These are phyloP conservation scores for Tenthredo mesomela DNA, from an alignment of 2,888 invertebrate genomes.

Conservation along the genomic window DNA sequence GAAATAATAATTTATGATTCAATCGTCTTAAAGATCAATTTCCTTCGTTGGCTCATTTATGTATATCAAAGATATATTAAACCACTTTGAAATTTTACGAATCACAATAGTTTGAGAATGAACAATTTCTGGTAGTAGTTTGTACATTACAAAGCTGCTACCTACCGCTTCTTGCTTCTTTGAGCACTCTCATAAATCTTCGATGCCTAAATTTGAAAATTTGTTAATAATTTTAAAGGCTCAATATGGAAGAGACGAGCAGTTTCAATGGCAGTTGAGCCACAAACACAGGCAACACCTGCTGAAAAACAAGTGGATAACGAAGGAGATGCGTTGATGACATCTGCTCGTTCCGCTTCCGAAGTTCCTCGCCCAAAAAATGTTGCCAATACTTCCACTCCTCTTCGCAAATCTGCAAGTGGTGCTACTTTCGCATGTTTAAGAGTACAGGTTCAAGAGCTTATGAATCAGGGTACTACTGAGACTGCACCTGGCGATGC, in stretches of 20 bases:
- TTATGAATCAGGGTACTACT: conserved; percentile 74
- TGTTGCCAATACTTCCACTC: conserved; percentile 65
- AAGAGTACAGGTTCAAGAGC: conserved; percentile 83
- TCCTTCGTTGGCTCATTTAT: not conserved
- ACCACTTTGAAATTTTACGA: not conserved
- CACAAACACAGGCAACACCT: conserved; percentile 69
- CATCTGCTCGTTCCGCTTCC: conserved; percentile 80
- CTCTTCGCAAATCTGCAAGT: conserved; percentile 74
- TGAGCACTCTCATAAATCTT: not conserved
- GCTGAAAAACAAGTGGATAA: conserved; percentile 81
- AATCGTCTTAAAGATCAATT: conserved; percentile 22
- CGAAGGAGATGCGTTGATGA: conserved; percentile 82
- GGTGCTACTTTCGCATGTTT: conserved; percentile 87
- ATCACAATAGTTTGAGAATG: not conserved
- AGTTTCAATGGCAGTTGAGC: conserved; percentile 78
- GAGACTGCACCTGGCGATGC: conserved; percentile 78
- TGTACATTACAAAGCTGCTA: not conserved
- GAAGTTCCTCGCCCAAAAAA: conserved; percentile 73
- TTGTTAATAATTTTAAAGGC: conserved; percentile 65
- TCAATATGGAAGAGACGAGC: conserved; percentile 79
- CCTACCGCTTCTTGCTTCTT: no score
- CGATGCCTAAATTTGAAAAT: not conserved
- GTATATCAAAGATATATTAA: not conserved
- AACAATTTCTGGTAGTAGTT: not conserved
- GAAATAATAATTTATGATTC: conserved; percentile 12